Conservation (phyloP, 2,888 invertebrate genomes). For the Eupithecia insigniata region DNA sequence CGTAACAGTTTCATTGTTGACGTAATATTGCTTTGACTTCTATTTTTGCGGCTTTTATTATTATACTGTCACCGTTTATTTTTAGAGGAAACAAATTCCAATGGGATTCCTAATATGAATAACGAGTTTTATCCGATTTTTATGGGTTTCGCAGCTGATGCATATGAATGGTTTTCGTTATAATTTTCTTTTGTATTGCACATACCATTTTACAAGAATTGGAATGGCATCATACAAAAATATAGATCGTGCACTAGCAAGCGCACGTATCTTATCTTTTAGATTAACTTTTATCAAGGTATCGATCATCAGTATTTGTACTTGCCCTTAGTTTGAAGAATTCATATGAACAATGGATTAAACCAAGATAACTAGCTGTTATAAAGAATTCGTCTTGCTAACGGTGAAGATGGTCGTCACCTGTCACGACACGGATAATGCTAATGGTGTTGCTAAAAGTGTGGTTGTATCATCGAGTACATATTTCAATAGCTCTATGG, state of each 20-base stretch:
- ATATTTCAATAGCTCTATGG: too few relatives aligned
- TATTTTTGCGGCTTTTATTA: constrained; percentile 36
- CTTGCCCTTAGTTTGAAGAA: constrained; percentile 17
- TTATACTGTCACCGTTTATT: constrained; percentile 29
- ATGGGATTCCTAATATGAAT: background rate
- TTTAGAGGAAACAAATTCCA: constrained; percentile 14
- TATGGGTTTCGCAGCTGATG: background rate
- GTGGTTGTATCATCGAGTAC: background rate
- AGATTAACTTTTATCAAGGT: constrained; percentile 30
- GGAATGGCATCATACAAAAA: constrained; percentile 25
- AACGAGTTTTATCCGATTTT: background rate
- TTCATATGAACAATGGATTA: constrained; percentile 19
- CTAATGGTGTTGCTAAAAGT: background rate
- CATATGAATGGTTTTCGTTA: background rate
- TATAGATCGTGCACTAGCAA: constrained; percentile 25
- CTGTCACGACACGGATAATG: background rate
- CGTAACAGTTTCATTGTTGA: constrained; percentile 50
- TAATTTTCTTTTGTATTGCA: constrained; percentile 7
- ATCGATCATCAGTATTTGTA: constrained; percentile 30
- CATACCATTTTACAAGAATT: constrained; percentile 18
- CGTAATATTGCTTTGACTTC: constrained; percentile 46
- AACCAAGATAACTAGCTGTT: background rate
- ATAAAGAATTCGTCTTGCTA: constrained; percentile 1
- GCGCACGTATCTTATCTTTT: background rate
- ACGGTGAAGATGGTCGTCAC: background rate